Conservation (phyloP, 1,140 invertebrate species). For the Panulirus ornatus region DNA sequence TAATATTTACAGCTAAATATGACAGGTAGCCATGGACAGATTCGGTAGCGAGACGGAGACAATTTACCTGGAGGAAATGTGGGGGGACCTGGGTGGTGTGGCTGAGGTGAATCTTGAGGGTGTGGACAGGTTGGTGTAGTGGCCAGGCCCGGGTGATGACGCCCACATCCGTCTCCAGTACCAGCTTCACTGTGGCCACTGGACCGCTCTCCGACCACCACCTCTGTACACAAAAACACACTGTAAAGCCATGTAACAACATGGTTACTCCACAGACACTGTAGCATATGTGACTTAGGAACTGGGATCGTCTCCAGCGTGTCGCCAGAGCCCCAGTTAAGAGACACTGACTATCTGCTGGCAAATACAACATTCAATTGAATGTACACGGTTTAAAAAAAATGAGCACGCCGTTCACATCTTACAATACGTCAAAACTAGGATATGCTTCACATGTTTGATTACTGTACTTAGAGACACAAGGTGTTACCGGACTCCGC, state of each 20-base stretch:
- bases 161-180: slow-evolving; percentile 53
- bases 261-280: not conserved
- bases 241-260: not conserved
- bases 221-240: not conserved
- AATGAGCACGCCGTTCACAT: too few species aligned
- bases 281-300: too few species aligned
- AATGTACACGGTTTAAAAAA: not conserved
- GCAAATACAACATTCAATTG: not conserved
- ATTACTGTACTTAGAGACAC: too few species aligned
- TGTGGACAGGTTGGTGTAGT: slow-evolving; percentile 18
- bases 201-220: slow-evolving; percentile 39
- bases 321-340: too few species aligned
- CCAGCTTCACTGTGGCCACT: slow-evolving; percentile 66
- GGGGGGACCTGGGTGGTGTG: slow-evolving; percentile 50
- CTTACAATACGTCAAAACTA: too few species aligned
- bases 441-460: too few species aligned
- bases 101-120: slow-evolving; percentile 40
- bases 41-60: too few species aligned
- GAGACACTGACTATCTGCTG: not conserved
- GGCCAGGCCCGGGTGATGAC: slow-evolving; percentile 67
- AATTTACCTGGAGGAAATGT: slow-evolving; percentile 59
- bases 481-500: too few species aligned
- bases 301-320: not conserved
- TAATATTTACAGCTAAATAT: too few species aligned
- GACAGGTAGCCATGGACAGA: too few species aligned